A percentile compares a stretch with the other conserved stretches of the same genome.
phyloP scores from a whole-genome alignment of 2,113 vertebrate species.

The Megaceryle maxima region DNA sequence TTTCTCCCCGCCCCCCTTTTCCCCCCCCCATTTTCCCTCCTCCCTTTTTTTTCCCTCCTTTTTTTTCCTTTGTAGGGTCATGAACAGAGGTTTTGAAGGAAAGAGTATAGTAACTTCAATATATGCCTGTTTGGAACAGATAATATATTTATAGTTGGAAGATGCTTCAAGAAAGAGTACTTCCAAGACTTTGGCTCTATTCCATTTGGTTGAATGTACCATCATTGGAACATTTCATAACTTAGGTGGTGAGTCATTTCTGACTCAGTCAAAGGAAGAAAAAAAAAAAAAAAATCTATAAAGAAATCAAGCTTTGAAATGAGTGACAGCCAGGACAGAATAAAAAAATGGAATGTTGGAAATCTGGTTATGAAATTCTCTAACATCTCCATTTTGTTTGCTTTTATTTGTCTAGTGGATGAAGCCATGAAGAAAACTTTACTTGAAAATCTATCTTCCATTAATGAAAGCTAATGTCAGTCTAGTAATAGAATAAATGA shows the following conservation, averaged over 20 bases:
- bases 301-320: not conserved
- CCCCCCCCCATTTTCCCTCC: too few relatives aligned
- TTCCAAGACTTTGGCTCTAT: not conserved
- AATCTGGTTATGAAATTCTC: not conserved
- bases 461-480: not conserved
- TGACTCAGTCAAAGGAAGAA: not conserved
- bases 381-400: not conserved
- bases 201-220: not conserved
- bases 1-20: too few relatives aligned
- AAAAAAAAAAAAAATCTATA: not conserved
- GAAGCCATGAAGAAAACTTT: not conserved
- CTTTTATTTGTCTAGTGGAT: not conserved
- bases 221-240: not conserved
- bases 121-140: not conserved
- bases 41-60: too few relatives aligned
- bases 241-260: slow-evolving; percentile 26
- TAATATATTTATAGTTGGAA: not conserved
- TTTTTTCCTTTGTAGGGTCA: not conserved
- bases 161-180: not conserved
- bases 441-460: not conserved
- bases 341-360: not conserved
- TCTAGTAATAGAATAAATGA: not conserved
- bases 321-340: not conserved
- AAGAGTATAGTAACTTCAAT: not conserved
- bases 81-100: not conserved